A percentile compares a stretch with the other conserved stretches of the same genome.
phyloP scores from a whole-genome alignment of 2,113 vertebrate species.

The Apus apus region DNA sequence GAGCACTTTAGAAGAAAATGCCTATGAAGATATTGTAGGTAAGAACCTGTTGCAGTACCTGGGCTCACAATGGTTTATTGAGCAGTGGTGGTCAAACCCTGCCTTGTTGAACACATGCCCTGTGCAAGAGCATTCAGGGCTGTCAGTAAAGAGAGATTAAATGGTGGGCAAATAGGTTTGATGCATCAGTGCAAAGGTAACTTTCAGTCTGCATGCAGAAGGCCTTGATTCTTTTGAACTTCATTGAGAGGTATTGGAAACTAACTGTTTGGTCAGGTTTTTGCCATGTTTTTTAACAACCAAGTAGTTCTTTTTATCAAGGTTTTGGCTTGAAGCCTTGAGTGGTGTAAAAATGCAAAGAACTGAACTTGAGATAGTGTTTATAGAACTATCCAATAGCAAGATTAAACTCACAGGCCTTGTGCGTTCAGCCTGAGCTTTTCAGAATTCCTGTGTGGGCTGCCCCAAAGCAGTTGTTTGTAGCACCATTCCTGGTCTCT shows the following conservation, averaged over 20 bases:
- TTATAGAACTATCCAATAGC: slow-evolving; percentile 1
- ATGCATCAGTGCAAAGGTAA: not conserved
- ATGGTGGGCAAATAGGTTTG: not conserved
- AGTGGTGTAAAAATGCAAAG: slow-evolving; percentile 23
- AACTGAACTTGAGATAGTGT: not conserved
- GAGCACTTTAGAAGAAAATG: slow-evolving; percentile 98
- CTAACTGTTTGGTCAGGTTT: not conserved
- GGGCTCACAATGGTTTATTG: not conserved
- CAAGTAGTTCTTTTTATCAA: not conserved
- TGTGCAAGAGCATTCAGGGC: not conserved
- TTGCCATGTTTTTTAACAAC: slow-evolving; percentile 22
- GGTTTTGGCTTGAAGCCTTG: slow-evolving; percentile 9
- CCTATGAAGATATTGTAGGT: slow-evolving; percentile 98
- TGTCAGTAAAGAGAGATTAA: not conserved
- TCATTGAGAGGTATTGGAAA: not conserved
- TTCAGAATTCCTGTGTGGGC: not conserved
- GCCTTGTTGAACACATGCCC: not conserved
- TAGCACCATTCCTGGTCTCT: not conserved
- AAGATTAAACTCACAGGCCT: slow-evolving; percentile 15
- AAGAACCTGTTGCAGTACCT: slow-evolving; percentile 56
- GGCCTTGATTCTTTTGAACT: not conserved
- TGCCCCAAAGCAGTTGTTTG: not conserved
- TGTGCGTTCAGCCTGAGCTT: not conserved
- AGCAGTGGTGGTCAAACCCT: not conserved
- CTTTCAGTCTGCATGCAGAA: not conserved